A percentile compares a stretch with the other conserved stretches of the same genome.
Evolutionary conservation across 2,797 vertebrate genomes (phyloP).

Genomic region (Heteromormyrus szaboi): DNA sequence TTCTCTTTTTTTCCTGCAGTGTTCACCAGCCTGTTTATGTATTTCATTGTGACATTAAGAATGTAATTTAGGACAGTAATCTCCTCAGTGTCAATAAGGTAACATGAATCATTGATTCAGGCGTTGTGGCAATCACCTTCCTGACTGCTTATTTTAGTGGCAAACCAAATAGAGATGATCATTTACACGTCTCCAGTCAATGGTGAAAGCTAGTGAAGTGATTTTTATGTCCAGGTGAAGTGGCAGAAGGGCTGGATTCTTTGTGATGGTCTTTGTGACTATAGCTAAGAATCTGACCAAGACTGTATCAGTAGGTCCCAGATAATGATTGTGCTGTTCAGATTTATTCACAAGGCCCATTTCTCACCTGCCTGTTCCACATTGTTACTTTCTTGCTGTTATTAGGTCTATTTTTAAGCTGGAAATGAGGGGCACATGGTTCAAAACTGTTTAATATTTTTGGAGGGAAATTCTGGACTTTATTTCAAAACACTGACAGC

Average conservation of each 20-base stretch:
- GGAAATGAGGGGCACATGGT: neutral
- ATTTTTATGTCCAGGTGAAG: neutral
- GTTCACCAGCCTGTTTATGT: conserved; percentile 2
- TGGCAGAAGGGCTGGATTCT: neutral
- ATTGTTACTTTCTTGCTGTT: neutral
- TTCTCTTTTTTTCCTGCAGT: neutral
- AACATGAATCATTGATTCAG: conserved; percentile 9
- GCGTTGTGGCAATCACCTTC: conserved; percentile 1
- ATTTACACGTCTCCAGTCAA: neutral
- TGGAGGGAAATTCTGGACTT: neutral
- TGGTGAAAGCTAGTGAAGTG: neutral
- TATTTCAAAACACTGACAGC: neutral
- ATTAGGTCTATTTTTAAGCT: neutral
- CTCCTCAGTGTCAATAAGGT: conserved; percentile 7
- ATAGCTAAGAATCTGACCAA: neutral
- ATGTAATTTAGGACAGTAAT: conserved; percentile 17
- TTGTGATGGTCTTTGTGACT: neutral
- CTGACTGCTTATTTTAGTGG: neutral
- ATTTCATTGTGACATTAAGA: conserved; percentile 18
- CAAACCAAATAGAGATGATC: neutral
- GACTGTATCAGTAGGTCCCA: neutral
- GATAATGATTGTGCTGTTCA: neutral
- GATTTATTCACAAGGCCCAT: neutral
- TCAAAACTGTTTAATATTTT: neutral
- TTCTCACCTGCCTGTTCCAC: neutral